A percentile compares a stretch with the other conserved stretches of the same genome.
These are phyloP conservation scores for Dryocosmus kuriphilus DNA, from an alignment of 2,888 invertebrate species.

Conservation along the genomic window DNA sequence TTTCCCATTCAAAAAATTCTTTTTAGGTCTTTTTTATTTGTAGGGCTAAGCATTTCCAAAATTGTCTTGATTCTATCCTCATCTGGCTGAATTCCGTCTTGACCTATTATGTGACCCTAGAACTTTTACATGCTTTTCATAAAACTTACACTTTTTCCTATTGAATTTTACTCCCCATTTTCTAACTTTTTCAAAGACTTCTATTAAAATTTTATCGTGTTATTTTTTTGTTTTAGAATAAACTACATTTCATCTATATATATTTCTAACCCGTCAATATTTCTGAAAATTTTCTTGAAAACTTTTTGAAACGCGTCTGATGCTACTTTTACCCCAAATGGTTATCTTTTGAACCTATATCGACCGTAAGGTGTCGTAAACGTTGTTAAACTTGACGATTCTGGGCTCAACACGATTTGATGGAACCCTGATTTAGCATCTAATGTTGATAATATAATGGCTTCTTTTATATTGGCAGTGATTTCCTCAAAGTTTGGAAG, in stretches of 20 bases:
- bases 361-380: constrained; percentile 64
- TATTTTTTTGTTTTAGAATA: too few species aligned
- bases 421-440: neutral
- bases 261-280: constrained; percentile 38
- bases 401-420: neutral
- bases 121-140: constrained; percentile 57
- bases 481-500: neutral
- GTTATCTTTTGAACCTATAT: constrained; percentile 62
- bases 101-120: constrained; percentile 60
- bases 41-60: constrained; percentile 49
- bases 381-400: constrained; percentile 48
- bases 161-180: constrained; percentile 55
- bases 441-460: neutral
- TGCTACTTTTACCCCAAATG: constrained; percentile 62
- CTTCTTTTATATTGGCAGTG: neutral
- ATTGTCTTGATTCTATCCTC: constrained; percentile 55
- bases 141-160: constrained; percentile 54
- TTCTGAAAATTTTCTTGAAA: neutral
- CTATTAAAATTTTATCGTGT: neutral
- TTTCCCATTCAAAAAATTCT: constrained; percentile 60
- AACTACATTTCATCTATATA: too few species aligned
- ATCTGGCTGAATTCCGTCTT: constrained; percentile 52
- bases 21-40: constrained; percentile 52
- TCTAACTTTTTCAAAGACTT: constrained; percentile 11
- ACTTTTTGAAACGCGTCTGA: constrained; percentile 63